These are phyloP conservation scores for Tetramorium alpestre DNA, from an alignment of 1,140 invertebrate genomes.

Conservation along the genomic window DNA sequence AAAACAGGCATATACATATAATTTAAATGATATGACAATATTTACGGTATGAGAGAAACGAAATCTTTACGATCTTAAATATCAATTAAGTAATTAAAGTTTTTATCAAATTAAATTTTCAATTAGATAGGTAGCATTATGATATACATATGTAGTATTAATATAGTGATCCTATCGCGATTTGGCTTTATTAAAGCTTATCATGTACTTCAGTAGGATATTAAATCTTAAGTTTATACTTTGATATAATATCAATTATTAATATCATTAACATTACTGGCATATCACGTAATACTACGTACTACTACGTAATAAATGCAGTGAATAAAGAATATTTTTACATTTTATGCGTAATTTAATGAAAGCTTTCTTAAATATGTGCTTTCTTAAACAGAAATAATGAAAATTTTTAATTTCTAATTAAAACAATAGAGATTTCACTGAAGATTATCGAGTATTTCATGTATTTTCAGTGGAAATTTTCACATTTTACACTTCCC, in stretches of 20 bases:
- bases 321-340: not conserved
- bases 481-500: not conserved
- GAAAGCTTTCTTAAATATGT: not conserved
- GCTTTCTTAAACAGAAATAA: not conserved
- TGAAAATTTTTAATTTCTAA: not conserved
- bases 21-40: not conserved
- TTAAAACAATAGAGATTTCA: not conserved
- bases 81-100: not conserved
- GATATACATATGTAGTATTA: not conserved
- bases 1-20: not conserved
- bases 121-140: not conserved
- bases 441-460: not conserved
- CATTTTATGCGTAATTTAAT: slow-evolving; percentile 1
- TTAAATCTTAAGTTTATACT: not conserved
- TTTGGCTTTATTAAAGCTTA: not conserved
- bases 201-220: not conserved
- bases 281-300: not conserved
- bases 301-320: not conserved
- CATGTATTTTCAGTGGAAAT: not conserved
- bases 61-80: not conserved
- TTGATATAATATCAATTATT: not conserved
- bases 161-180: not conserved
- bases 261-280: not conserved
- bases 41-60: not conserved
- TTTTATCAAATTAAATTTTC: not conserved